Base-by-base conservation (phyloP, 2,888 invertebrate species). In the Temnothorax unifasciatus region DNA sequence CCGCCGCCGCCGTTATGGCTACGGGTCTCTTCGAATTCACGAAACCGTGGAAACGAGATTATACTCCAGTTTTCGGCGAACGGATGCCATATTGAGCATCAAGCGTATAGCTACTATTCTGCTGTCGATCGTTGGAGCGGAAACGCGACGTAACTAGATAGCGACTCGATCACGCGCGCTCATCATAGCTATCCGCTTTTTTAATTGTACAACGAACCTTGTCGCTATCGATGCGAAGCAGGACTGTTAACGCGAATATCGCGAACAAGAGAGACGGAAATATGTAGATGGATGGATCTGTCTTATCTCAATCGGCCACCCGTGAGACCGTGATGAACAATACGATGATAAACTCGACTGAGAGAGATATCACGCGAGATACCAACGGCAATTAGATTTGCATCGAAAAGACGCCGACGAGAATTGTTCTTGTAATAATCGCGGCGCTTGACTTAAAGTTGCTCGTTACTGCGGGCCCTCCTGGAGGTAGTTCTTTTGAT, bases 41-140 rank as follows among this genome's bases (percentile, higher is more conserved):
- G 83, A 77, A 87, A 64, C 61, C 87, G 79, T 88, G 89, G 71
- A 85, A 89, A 89, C 82, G 90, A 86, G 83, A 88, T 89, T 89
- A 88, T 76, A 83, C 50, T 88, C 76, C 59, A 74, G 82, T 85
- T 86, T 86, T 81, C 79, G 83, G 50, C 61, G 64, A 76, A 63
- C 82, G 79, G 77, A 63, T 54, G 21, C 79, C 59, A 81, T 59
- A 81, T 81, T 74, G 57, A 47, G 18, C 79, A 50, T 74, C 59
- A 25, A 81, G 47, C 59, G 44, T n/a, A 69, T 41, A 41, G 21
- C 41, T 15, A 8, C 34, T 38, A 11, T 47, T 81, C 47, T 21
- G 21, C 13, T 18, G 29, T 21, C 52, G 38, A 66, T 41, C 25
- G 44, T 8, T 54, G 44, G 29, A 5, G 2, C 41, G 57, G 44